phyloP scores from a whole-genome alignment of 2,113 vertebrate genomes.

The Stictonetta naevosa region DNA sequence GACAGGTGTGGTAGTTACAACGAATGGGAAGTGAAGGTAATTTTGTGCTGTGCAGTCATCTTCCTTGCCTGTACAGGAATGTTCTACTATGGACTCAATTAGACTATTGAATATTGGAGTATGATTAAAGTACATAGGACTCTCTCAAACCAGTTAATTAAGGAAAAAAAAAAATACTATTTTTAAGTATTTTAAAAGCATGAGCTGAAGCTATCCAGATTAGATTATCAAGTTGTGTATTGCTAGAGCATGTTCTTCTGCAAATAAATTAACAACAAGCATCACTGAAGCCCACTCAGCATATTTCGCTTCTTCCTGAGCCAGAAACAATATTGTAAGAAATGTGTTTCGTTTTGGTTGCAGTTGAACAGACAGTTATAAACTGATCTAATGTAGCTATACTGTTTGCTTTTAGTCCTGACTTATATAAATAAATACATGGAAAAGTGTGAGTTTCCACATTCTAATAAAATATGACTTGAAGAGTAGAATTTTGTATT shows the following conservation, averaged over 20 bases:
- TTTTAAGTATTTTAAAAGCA: background rate
- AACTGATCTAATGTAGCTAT: background rate
- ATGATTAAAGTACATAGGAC: background rate
- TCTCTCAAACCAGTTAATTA: background rate
- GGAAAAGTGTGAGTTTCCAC: background rate
- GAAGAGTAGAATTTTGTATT: background rate
- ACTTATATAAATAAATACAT: background rate
- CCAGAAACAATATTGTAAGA: background rate
- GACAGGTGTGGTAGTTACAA: background rate
- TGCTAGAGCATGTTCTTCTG: background rate
- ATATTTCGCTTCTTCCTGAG: background rate
- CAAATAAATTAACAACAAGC: background rate
- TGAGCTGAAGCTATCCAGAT: background rate
- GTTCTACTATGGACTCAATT: background rate
- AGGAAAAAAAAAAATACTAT: background rate
- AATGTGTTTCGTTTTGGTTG: background rate
- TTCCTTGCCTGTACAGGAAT: background rate
- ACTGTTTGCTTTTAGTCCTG: background rate
- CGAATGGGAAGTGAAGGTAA: background rate
- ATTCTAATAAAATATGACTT: background rate
- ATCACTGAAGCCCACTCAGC: background rate
- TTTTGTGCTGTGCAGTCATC: background rate
- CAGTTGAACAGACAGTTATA: background rate
- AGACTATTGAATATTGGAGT: too few relatives aligned
- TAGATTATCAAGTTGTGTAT: background rate